Evolutionary conservation across 2,797 vertebrate genomes (phyloP), one percentile per base, ranked within the genome.

Genomic region (Streptopelia turtur): DNA sequence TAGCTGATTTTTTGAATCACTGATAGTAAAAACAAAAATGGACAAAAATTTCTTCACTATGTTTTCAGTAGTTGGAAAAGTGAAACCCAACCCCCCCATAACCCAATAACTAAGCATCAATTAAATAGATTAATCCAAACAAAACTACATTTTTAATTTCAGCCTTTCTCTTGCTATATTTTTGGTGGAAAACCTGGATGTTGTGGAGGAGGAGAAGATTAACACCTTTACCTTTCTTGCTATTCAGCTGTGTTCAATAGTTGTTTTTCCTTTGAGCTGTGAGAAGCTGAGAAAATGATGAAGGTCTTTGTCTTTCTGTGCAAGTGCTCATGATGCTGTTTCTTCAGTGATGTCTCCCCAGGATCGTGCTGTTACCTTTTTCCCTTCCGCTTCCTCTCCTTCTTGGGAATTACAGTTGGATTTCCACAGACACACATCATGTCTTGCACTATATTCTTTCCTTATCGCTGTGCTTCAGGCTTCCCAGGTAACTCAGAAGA

Each of bases 11-110:
- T 87, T 90, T 75, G 5, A 25, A 65, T 79, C 59, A 33, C 18
- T 13, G 22, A 43, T 30, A 84, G 21, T 49, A 74, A 91, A 91
- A 83, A 4, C 10, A 77, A 77, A 87, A 61, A 3, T 13, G 39
- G 47, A 30, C 25, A 85, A 71, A 93, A 75, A 68, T 57, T 31
- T 64, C 27, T 68, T 20, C 18, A 53, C 13, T 66, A 11, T 31
- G 10, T 88, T 78, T 93, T 64, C 53, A 50, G n/a, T 72, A 69
- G 60, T 3, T 0, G 2, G 28, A 85, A 94, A 83, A 15, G 39
- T 47, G 21, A 87, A 85, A 61, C 47, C 3, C 4, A 37, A 10
- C 3, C 11, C 0, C 0, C 0, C 30, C 12, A 6, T 10, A 84
- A 10, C 5, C 7, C 37, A 53, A 49, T 13, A 71, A 1, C 6